Evolutionary conservation across 2,888 invertebrate genomes (phyloP), one percentile per base, ranked within the genome.

Genomic region (Dasysyrphus tricinctus): DNA sequence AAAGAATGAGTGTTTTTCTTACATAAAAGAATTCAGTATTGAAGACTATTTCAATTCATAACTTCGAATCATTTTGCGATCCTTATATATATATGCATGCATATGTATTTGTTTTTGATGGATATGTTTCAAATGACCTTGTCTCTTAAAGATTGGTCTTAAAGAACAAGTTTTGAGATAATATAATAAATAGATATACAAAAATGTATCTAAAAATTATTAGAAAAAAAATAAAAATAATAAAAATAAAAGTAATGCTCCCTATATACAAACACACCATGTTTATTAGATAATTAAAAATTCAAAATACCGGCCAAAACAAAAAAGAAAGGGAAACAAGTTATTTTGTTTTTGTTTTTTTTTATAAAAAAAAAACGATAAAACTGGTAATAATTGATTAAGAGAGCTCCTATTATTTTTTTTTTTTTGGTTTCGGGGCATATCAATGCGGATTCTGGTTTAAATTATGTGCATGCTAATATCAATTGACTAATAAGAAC

Each of bases 381-480:
- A 75, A 80, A 84, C 84, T 11, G 73, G 82, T 82, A 69, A 65
- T 51, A 51, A 14, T 16, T 51, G 19, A 44, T 37, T 63, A 47
- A 37, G 54, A 49, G 34, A 49, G 12, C 5, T 29, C 11, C 8
- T 34, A 59, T 42, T 29, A 32, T n/a, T 57, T 65, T 70, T 16
- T 34, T 19, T 59, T 11, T 24, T 2, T 63, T 29, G 0, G 32
- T 63, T 34, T 73, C 24, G 57, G n/a, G 19, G 16, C 29, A 24
- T 42, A 69, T 8, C 75, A 54, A 75, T 54, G 39, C 61, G 74
- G 75, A 79, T 79, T 79, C 44, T 70, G 70, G 34, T 59, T 83
- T 72, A 72, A 74, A 63, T 78, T 79, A 77, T 67, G 56, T 63
- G 61, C 67, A 82, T 82, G 73, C 54, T 78, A 74, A 78, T 73